These are phyloP conservation scores for Stigmatopora nigra DNA, from an alignment of 2,113 vertebrate species.

Conservation along the genomic window DNA sequence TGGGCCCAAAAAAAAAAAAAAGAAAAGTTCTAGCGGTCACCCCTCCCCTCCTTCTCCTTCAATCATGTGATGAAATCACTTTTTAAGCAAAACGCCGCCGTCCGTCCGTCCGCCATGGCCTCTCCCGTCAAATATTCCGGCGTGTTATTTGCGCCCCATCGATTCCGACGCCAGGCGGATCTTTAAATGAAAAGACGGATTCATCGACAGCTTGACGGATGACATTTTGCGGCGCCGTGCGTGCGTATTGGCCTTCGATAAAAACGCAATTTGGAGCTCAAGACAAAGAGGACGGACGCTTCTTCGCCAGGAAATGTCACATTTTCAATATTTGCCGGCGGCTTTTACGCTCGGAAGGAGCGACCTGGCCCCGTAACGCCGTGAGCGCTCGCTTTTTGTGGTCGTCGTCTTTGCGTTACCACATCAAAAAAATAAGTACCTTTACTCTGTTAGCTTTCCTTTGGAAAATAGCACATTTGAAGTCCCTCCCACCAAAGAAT, in stretches of 20 bases:
- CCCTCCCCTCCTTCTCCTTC: slow-evolving; percentile 8
- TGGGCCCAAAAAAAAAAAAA: too few species aligned
- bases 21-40: slow-evolving; percentile 83
- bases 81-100: slow-evolving; percentile 83
- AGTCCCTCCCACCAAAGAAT: too few species aligned
- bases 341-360: not conserved
- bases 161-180: slow-evolving; percentile 70
- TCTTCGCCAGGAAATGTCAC: not conserved
- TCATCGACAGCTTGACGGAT: slow-evolving; percentile 76
- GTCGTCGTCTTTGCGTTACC: too few species aligned
- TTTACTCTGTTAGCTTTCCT: too few species aligned
- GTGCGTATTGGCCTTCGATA: slow-evolving; percentile 70
- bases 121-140: slow-evolving; percentile 23
- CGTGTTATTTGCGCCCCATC: slow-evolving; percentile 63
- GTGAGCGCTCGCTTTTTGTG: too few species aligned
- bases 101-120: slow-evolving; percentile 52
- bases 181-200: slow-evolving; percentile 68
- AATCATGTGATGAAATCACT: slow-evolving; percentile 83
- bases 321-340: not conserved
- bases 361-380: not conserved
- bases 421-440: too few species aligned
- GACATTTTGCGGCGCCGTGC: slow-evolving; percentile 68
- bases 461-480: too few species aligned
- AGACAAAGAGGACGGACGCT: slow-evolving; percentile 35
- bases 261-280: slow-evolving; percentile 67